Conservation (phyloP, 2,113 vertebrate species). For the Diglossa brunneiventris region DNA sequence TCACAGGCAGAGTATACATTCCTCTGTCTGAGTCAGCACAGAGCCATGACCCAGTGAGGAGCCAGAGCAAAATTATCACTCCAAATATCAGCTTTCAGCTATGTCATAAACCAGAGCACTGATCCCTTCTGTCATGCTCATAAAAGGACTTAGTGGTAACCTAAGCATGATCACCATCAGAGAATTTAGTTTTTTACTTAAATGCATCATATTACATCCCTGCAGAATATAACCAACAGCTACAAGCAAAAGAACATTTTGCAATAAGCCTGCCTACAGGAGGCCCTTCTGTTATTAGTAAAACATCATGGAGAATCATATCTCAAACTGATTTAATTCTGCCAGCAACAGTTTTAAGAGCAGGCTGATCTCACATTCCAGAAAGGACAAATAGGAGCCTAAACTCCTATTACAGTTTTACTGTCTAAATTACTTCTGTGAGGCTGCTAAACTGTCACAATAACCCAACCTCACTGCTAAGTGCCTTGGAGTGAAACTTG, state of each 20-base stretch:
- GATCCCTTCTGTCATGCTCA: neutral
- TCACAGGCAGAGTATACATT: neutral
- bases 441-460: neutral
- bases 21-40: neutral
- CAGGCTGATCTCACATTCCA: neutral
- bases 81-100: neutral
- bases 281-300: neutral
- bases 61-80: neutral
- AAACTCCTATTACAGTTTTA: constrained; percentile 31
- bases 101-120: neutral
- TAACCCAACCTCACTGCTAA: neutral
- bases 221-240: neutral
- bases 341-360: neutral
- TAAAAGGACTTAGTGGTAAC: neutral
- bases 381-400: neutral
- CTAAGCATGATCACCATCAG: neutral
- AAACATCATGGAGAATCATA: neutral
- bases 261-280: neutral
- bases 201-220: neutral
- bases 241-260: neutral
- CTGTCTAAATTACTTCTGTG: neutral
- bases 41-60: neutral
- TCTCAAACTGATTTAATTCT: neutral
- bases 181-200: neutral
- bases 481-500: neutral